These are phyloP conservation scores for Pheosia gnoma DNA, from an alignment of 2,888 invertebrate species.

Conservation along the genomic window DNA sequence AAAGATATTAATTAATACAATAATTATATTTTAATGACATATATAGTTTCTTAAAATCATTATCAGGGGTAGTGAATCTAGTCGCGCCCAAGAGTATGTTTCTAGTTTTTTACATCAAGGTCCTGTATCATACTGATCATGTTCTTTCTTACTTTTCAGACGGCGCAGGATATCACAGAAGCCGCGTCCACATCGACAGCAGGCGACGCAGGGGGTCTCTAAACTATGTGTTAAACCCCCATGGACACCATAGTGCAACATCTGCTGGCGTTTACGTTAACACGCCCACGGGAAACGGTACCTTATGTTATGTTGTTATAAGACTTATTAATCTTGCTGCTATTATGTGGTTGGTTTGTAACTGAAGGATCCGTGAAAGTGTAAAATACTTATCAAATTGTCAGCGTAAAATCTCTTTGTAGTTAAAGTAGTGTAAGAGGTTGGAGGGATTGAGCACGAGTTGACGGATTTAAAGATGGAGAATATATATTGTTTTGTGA, in stretches of 20 bases:
- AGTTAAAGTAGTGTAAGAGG: not conserved
- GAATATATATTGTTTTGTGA: no score
- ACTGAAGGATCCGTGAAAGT: not conserved
- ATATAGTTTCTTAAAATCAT: no score
- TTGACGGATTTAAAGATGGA: no score
- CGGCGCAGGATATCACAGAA: slow-evolving; percentile 69
- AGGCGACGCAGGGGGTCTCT: slow-evolving; percentile 48
- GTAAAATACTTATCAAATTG: not conserved
- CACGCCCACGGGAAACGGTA: slow-evolving; percentile 40
- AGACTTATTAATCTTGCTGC: slow-evolving; percentile 23
- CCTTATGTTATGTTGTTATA: slow-evolving; percentile 44
- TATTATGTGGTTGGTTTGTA: slow-evolving; percentile 15
- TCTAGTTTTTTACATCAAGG: no score
- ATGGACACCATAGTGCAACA: slow-evolving; percentile 41
- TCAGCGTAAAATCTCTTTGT: not conserved
- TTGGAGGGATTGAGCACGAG: no score
- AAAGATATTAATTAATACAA: no score
- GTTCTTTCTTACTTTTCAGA: slow-evolving; percentile 58
- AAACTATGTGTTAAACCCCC: slow-evolving; percentile 35
- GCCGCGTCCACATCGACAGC: slow-evolving; percentile 61
- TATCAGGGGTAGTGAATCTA: no score
- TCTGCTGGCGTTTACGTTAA: slow-evolving; percentile 24
- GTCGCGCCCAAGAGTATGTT: no score
- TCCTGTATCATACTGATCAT: not conserved
- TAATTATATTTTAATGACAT: no score